Base-by-base conservation (phyloP, 2,888 invertebrate species). In the Rhagium mordax region DNA sequence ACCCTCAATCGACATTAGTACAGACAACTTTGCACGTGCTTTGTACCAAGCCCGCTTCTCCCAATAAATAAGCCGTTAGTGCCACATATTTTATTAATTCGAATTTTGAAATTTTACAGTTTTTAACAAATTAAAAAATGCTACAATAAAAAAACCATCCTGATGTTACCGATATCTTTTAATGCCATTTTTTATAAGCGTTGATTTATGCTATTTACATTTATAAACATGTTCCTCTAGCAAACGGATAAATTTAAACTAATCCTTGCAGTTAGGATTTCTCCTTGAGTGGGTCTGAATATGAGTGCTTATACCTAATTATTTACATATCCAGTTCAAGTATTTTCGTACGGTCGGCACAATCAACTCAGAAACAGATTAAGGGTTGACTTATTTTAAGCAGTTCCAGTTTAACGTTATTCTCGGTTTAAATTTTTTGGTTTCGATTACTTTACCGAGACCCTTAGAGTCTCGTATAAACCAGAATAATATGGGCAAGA, bases 201-300 rank as follows among this genome's bases (percentile, higher is more conserved):
- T 75, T 72, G 70, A 53, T 65, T 64, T 73, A 78, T 75, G 65
- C 74, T 78, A 78, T 78, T 71, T 78, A 78, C 76, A 78, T 68
- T 71, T 76, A 78, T 76, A 69, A 75, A 76, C 73, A 74, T 71
- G 33, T 33, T 70, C 60, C 41, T 59, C 72, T 72, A 75, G 41
- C 21, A 64, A 61, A 41, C 47, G 67, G 70, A 66, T 62, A 64
- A 16, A 68, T 69, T 47, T 65, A 64, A 70, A 49, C 51, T 41
- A 59, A 47, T 51, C 55, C 27, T 51, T 13, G 7, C 33, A 20
- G 16, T 6, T 33, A 10, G 3, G 41, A n/a, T n/a, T 5, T 59
- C 24, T 61, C 59, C n/a, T 21, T 47, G 61, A 70, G 41, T 62
- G 27, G 62, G 68, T 69, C 64, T 64, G 64, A 64, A 64, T 64